Percentiles rank a stretch among this genome's conserved stretches.
phyloP scores from a whole-genome alignment of 2,888 invertebrate genomes.

The Toxonevra muliebris region DNA sequence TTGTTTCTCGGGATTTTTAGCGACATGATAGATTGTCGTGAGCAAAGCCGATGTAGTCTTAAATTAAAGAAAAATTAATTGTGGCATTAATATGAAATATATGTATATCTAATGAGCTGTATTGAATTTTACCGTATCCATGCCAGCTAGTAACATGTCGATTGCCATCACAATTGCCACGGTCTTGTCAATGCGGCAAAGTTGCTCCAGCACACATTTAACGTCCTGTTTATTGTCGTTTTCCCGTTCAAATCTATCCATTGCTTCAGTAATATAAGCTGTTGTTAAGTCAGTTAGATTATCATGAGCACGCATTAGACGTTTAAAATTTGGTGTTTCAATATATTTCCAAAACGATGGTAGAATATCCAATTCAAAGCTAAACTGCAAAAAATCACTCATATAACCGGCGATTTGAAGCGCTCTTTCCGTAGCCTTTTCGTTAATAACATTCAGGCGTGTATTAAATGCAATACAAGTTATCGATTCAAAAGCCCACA shows the following conservation, averaged over 20 bases:
- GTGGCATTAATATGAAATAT: neutral
- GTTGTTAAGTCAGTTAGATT: conserved; percentile 53
- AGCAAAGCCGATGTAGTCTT: conserved; percentile 57
- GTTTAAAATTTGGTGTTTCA: conserved; percentile 52
- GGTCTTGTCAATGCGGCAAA: conserved; percentile 70
- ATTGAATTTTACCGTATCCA: conserved; percentile 72
- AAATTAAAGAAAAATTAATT: too few species aligned
- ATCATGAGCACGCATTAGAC: conserved; percentile 52
- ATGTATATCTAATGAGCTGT: neutral
- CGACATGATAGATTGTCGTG: conserved; percentile 64
- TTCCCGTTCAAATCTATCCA: conserved; percentile 44
- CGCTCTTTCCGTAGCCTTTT: conserved; percentile 48
- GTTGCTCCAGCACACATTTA: conserved; percentile 71
- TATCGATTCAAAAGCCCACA: conserved; percentile 71
- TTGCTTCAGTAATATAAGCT: conserved; percentile 61
- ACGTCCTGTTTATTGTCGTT: neutral
- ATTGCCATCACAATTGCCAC: conserved; percentile 76
- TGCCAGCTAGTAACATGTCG: conserved; percentile 77
- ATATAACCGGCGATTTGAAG: conserved; percentile 47
- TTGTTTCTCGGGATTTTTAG: conserved; percentile 73
- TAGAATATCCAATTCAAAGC: conserved; percentile 54
- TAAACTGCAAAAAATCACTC: conserved; percentile 50
- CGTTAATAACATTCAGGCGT: conserved; percentile 50
- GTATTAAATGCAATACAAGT: conserved; percentile 62
- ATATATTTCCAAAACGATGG: conserved; percentile 59